Conservation (phyloP, 2,888 invertebrate species). For the Trichopoda pennipes region DNA sequence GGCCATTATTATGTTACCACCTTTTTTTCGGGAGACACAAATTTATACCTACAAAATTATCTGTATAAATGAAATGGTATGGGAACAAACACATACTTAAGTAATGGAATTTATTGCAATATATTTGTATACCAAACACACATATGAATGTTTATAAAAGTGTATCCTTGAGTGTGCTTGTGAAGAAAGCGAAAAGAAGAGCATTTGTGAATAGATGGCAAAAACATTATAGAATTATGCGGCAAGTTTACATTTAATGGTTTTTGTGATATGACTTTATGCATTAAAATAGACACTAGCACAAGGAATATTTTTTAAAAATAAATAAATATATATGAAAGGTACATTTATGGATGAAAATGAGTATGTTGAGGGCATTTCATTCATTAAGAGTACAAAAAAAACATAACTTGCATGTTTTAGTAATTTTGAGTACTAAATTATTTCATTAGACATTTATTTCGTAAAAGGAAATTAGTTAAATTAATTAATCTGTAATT, state of each 20-base stretch:
- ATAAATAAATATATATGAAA: neutral
- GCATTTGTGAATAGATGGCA: conserved; percentile 49
- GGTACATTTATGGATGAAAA: neutral
- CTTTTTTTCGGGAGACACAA: conserved; percentile 24
- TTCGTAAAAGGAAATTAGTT: too few relatives aligned
- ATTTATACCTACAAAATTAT: conserved; percentile 21
- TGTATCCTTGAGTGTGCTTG: neutral
- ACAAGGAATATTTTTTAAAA: neutral
- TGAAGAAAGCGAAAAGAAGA: conserved; percentile 7
- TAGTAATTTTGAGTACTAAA: too few relatives aligned
- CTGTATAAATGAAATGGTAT: neutral
- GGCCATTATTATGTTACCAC: conserved; percentile 72
- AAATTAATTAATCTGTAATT: too few relatives aligned
- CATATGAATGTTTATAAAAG: conserved; percentile 5
- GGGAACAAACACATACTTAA: conserved; percentile 25
- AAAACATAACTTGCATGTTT: too few relatives aligned
- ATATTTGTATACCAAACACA: conserved; percentile 1
- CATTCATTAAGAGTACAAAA: neutral
- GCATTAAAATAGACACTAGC: conserved; percentile 24
- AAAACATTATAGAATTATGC: conserved; percentile 64
- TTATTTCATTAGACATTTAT: too few relatives aligned
- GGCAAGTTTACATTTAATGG: conserved; percentile 67
- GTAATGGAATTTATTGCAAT: conserved; percentile 9
- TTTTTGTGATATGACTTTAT: conserved; percentile 59
- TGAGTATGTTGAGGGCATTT: neutral